Evolutionary conservation across 1,140 invertebrate species (phyloP).

Genomic region (Hylaeus anthracinus): DNA sequence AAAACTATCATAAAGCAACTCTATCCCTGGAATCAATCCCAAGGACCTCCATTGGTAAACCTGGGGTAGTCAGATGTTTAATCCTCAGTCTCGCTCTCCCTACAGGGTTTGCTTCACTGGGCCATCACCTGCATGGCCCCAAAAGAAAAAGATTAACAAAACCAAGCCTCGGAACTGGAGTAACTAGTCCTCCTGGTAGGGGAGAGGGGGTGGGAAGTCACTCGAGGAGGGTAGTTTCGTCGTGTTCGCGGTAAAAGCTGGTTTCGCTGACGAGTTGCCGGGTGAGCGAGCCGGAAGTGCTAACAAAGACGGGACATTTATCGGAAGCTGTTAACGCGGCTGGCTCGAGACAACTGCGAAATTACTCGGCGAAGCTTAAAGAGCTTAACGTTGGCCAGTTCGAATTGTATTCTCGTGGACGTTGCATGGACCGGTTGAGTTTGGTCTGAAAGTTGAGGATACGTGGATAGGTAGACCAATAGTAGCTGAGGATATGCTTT

Average conservation of each 20-base stretch:
- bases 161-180: not conserved
- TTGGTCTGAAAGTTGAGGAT: not conserved
- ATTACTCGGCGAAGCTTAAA: conserved; percentile 29
- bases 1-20: no score
- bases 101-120: no score
- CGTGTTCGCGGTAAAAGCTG: not conserved
- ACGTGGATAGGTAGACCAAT: no score
- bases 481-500: no score
- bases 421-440: not conserved
- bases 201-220: not conserved
- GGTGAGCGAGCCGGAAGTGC: conserved; percentile 14
- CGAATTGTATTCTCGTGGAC: conserved; percentile 5
- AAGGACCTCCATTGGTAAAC: no score
- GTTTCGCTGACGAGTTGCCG: conserved; percentile 49
- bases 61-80: no score
- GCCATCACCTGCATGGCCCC: no score
- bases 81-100: not conserved
- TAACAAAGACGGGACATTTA: conserved; percentile 43
- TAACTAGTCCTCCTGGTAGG: not conserved
- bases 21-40: no score
- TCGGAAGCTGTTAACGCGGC: conserved; percentile 38
- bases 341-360: conserved; percentile 8
- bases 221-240: conserved; percentile 13
- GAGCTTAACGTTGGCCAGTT: conserved; percentile 8
- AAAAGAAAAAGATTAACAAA: not conserved